These are phyloP conservation scores for Pseudopodoces humilis DNA, from an alignment of 2,113 vertebrate species.

Conservation along the genomic window DNA sequence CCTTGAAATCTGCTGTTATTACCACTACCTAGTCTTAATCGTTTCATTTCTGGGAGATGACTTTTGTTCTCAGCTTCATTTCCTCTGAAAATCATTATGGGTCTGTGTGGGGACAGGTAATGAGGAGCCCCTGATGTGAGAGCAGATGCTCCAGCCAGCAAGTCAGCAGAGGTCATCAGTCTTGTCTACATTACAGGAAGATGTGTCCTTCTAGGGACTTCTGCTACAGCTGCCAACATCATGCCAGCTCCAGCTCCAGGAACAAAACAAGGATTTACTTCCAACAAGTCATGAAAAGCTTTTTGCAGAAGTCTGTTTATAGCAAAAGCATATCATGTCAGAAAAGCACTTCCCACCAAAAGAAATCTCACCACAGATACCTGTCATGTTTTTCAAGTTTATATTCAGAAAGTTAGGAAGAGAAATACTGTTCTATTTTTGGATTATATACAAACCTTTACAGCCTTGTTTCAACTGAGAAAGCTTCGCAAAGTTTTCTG, in stretches of 20 bases:
- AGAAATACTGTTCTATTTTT: neutral
- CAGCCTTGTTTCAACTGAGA: neutral
- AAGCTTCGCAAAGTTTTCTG: neutral
- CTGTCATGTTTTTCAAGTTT: neutral
- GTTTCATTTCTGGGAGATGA: neutral
- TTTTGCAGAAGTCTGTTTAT: neutral
- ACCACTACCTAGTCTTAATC: neutral
- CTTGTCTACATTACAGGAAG: neutral
- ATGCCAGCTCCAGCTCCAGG: neutral
- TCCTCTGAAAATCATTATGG: neutral
- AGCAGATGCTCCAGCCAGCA: slow-evolving; percentile 40
- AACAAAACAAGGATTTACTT: neutral
- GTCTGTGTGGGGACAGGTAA: neutral
- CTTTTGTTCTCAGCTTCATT: neutral
- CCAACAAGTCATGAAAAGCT: neutral
- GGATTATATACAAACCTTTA: neutral
- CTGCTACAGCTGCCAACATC: neutral
- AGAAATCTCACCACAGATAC: neutral
- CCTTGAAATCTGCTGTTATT: neutral
- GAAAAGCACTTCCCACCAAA: neutral
- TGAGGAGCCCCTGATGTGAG: slow-evolving; percentile 16
- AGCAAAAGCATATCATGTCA: neutral
- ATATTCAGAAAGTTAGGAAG: neutral
- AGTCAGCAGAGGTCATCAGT: slow-evolving; percentile 13
- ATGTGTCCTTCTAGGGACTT: neutral